A percentile compares a stretch with the other conserved stretches of the same genome.
These are phyloP conservation scores for Prunella himalayana DNA, from an alignment of 2,113 vertebrate species.

Conservation along the genomic window DNA sequence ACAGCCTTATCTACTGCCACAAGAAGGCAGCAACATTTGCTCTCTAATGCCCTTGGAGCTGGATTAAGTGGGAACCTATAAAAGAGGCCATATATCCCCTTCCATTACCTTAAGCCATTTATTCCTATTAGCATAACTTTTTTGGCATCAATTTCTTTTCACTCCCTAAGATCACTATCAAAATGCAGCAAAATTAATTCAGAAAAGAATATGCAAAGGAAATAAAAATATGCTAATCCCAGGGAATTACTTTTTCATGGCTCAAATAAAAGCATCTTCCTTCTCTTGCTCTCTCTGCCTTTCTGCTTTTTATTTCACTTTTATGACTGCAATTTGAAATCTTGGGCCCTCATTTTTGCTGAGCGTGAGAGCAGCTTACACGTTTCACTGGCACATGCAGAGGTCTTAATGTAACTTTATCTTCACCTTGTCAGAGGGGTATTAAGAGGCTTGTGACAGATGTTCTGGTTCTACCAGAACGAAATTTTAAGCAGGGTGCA, in stretches of 20 bases:
- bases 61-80: neutral
- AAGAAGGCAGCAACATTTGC: neutral
- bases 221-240: constrained; percentile 11
- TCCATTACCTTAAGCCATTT: neutral
- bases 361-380: neutral
- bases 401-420: neutral
- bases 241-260: constrained; percentile 17
- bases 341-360: neutral
- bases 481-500: constrained; percentile 5
- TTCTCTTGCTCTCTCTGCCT: neutral
- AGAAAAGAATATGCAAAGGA: neutral
- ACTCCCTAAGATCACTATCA: neutral
- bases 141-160: neutral
- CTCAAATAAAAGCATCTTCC: neutral
- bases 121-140: neutral
- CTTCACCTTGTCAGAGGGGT: neutral
- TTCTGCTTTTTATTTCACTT: constrained; percentile 27
- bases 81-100: neutral
- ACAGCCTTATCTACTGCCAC: neutral
- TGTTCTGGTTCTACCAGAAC: neutral
- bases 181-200: constrained; percentile 24
- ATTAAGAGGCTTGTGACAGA: neutral
- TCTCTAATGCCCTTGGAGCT: neutral
- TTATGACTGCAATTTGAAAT: neutral
- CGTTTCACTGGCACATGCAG: neutral